Conservation (phyloP, 1,140 invertebrate species). For the Teleopsis dalmanni region DNA sequence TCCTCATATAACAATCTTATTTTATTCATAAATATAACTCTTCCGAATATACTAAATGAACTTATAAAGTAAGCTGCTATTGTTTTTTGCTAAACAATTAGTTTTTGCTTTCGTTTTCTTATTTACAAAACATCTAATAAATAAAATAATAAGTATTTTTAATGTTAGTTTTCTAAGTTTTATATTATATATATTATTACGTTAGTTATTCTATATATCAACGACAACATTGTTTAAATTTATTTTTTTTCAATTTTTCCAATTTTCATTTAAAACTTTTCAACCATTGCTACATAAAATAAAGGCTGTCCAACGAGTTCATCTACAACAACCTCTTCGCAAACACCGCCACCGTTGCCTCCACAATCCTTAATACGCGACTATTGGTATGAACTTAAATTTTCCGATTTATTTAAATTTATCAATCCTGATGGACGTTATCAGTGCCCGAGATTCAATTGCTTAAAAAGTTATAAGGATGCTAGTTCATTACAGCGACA, state of each 20-base stretch:
- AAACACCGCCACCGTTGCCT: constrained; percentile 31
- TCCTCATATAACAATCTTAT: neutral
- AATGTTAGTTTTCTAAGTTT: no score
- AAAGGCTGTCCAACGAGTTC: constrained; percentile 12
- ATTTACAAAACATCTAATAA: no score
- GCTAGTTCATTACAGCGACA: constrained; percentile 47
- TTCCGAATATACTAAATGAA: neutral
- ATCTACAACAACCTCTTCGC: constrained; percentile 20
- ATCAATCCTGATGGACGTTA: constrained; percentile 44
- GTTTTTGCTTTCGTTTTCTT: constrained; percentile 9
- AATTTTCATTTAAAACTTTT: no score
- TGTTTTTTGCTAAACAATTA: neutral
- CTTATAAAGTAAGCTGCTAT: neutral
- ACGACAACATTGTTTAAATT: no score
- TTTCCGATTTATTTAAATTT: constrained; percentile 43
- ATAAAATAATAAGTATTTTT: no score
- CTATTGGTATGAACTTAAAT: constrained; percentile 44
- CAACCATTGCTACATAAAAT: no score
- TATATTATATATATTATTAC: no score
- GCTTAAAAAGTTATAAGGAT: constrained; percentile 44
- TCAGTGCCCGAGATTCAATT: constrained; percentile 43
- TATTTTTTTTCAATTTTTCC: no score
- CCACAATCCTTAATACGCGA: constrained; percentile 36
- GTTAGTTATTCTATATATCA: no score
- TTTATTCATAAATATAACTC: neutral